Base-by-base conservation (phyloP, 2,797 vertebrate species). In the Myoxocephalus aenaeus region DNA sequence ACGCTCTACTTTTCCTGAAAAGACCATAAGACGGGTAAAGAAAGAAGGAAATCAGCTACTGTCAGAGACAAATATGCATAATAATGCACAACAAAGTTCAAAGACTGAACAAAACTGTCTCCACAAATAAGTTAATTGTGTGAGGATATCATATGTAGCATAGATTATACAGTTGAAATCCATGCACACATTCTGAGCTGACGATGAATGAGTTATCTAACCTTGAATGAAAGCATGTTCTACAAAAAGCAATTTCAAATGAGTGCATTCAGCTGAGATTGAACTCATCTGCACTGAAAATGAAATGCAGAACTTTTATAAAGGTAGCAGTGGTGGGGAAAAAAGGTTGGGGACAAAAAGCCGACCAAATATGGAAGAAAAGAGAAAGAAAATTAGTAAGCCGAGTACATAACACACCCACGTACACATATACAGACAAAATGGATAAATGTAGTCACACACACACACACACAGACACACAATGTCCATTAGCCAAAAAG, bases 1-100 rank as follows among this genome's bases (percentile, higher is more conserved):
- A 93, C 83, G 91, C 90, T 95, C 92, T 89, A 91, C 87, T 90
- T 94, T 90, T 85, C 86, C 67, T 89, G 78, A 91, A 94, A 92
- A 89, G 86, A 89, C 70, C 46, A 51, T 71, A 80, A 86, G 73
- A 87, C 18, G 79, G 73, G 82, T 77, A 87, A 84, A 86, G 68
- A 89, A 79, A 62, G n/a, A 59, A 59, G 56, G 53, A 82, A 83
- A 92, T 81, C 77, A 72, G 89, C 74, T 75, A 80, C 73, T 80
- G 73, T 87, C 42, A 20, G 68, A 75, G 36, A 83, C 77, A 91
- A 84, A 90, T 81, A 89, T 83, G 72, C 82, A 90, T 85, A 73
- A 89, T 82, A 88, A 90, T 81, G 69, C 70, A 79, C 78, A 81
- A 67, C 79, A 87, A 92, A 90, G 87, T 91, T 90, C 71, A 88